Evolutionary conservation across 1,140 invertebrate species (phyloP).

Genomic region (Philotrypesis tridentata): DNA sequence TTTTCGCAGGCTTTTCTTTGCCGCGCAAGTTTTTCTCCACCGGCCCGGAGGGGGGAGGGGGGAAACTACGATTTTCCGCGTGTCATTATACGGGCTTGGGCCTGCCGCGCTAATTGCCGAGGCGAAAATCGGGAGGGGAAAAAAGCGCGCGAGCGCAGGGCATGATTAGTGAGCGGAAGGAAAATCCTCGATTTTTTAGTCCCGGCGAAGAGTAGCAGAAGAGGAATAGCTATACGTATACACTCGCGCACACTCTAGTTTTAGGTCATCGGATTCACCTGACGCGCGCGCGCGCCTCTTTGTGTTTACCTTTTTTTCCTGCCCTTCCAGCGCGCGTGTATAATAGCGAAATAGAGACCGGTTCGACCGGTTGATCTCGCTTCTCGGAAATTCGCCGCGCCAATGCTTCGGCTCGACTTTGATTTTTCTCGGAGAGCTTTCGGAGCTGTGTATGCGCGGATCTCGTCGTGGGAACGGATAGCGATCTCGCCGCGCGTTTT

Average conservation of each 20-base stretch:
- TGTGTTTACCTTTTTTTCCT: conserved; percentile 14
- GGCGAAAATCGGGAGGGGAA: too few relatives aligned
- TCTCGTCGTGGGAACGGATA: not conserved
- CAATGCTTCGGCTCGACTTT: not conserved
- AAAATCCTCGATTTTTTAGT: not conserved
- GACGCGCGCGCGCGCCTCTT: too few relatives aligned
- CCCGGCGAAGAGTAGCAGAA: too few relatives aligned
- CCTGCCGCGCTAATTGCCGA: too few relatives aligned
- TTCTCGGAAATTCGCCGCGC: not conserved
- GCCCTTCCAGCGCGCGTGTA: too few relatives aligned
- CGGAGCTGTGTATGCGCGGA: not conserved
- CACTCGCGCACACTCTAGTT: too few relatives aligned
- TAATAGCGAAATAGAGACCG: conserved; percentile 16
- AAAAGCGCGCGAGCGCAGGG: too few relatives aligned
- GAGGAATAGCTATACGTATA: too few relatives aligned
- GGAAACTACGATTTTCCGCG: too few relatives aligned
- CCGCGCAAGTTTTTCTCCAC: not conserved
- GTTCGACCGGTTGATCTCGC: not conserved
- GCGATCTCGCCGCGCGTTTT: not conserved
- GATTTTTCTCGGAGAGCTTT: not conserved
- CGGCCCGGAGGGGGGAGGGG: too few relatives aligned
- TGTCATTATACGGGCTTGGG: too few relatives aligned
- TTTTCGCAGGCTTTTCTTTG: not conserved
- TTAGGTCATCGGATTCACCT: not conserved
- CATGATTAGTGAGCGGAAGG: not conserved